Percentiles rank a stretch among this genome's conserved stretches.
phyloP scores from a whole-genome alignment of 2,888 invertebrate species.

The Adelphocoris suturalis region DNA sequence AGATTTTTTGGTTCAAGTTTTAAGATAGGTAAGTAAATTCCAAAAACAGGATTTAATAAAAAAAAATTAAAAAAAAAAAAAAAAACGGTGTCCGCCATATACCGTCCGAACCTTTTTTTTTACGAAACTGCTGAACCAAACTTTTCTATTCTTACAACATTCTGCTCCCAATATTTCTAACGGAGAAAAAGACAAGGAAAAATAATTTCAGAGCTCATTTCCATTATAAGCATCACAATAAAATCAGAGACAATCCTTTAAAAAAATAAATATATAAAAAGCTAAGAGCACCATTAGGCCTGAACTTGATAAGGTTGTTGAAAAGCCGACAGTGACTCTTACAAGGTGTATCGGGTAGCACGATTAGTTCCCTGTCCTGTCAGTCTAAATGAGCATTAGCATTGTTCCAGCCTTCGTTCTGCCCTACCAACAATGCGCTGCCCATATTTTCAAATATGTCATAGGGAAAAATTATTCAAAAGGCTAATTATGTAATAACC shows the following conservation, averaged over 20 bases:
- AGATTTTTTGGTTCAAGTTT: no score
- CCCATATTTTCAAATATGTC: conserved; percentile 60
- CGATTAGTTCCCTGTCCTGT: conserved; percentile 35
- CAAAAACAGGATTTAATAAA: no score
- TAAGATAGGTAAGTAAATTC: no score
- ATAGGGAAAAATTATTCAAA: conserved; percentile 46
- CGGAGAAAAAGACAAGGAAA: neutral
- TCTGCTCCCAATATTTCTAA: no score
- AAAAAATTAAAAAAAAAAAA: no score
- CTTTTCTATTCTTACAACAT: no score
- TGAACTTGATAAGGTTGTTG: conserved; percentile 43
- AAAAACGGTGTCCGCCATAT: no score
- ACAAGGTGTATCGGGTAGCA: conserved; percentile 57
- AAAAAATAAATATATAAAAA: neutral
- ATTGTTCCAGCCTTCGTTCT: conserved; percentile 40
- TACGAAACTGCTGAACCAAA: no score
- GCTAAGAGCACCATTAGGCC: conserved; percentile 15
- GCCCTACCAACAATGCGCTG: conserved; percentile 26
- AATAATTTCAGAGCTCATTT: neutral
- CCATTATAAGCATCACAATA: neutral
- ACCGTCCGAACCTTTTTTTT: no score
- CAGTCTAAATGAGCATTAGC: conserved; percentile 13
- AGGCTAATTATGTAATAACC: conserved; percentile 55
- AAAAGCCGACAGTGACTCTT: conserved; percentile 57
- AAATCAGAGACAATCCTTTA: neutral